phyloP scores from a whole-genome alignment of 2,888 invertebrate genomes.

The Amiota minor region DNA sequence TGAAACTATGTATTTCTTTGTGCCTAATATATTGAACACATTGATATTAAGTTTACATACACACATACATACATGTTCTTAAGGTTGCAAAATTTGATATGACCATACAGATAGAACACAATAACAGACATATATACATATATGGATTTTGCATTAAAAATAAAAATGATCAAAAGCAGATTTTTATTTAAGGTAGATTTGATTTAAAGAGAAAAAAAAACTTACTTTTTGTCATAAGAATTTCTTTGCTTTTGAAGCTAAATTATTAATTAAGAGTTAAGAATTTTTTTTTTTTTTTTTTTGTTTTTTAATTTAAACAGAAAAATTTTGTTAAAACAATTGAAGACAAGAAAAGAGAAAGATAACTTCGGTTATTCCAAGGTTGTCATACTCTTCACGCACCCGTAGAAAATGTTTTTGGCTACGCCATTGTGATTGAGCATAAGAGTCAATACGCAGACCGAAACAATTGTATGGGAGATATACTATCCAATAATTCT shows the following conservation, averaged over 20 bases:
- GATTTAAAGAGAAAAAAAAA: conserved; percentile 44
- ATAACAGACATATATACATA: conserved; percentile 28
- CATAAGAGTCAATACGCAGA: too few species aligned
- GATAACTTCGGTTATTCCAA: too few species aligned
- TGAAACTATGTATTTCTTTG: too few species aligned
- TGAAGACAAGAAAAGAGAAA: conserved; percentile 14
- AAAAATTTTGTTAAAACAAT: conserved; percentile 10
- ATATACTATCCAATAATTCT: too few species aligned
- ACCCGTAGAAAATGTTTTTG: too few species aligned
- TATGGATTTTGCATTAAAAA: not conserved
- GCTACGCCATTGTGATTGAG: too few species aligned
- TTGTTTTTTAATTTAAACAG: conserved; percentile 22
- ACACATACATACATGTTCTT: too few species aligned
- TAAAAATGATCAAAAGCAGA: conserved; percentile 12
- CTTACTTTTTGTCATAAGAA: conserved; percentile 66
- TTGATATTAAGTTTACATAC: too few species aligned
- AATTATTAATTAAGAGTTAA: conserved; percentile 46
- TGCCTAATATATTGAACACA: too few species aligned
- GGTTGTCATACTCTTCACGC: too few species aligned
- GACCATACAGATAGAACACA: not conserved
- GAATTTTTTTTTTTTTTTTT: conserved; percentile 26
- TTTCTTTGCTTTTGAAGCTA: conserved; percentile 66
- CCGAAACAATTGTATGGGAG: too few species aligned
- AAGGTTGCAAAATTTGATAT: too few species aligned
- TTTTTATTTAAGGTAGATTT: conserved; percentile 25